A percentile compares a stretch with the other conserved stretches of the same genome.
Conservation (phyloP, 2,797 vertebrate genomes). For the Carapus acus region DNA sequence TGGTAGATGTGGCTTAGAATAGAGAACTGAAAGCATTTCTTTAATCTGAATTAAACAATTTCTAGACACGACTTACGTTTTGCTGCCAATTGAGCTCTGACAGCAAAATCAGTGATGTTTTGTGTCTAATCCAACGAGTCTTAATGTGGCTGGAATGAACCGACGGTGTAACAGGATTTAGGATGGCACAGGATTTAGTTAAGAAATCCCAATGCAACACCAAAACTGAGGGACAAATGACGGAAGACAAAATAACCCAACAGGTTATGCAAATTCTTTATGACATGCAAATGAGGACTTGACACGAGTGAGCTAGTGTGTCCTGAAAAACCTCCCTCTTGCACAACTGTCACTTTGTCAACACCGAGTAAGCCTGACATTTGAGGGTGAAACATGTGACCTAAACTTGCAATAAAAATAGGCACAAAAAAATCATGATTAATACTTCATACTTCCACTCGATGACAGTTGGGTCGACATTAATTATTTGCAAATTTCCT, state of each 20-base stretch:
- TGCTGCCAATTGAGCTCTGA: slow-evolving; percentile 43
- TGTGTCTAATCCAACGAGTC: slow-evolving; percentile 44
- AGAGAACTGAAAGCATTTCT: slow-evolving; percentile 46
- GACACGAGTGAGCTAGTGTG: slow-evolving; percentile 42
- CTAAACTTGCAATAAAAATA: too few species aligned
- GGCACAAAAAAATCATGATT: too few species aligned
- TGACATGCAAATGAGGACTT: slow-evolving; percentile 44
- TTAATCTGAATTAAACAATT: slow-evolving; percentile 55
- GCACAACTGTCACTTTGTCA: slow-evolving; percentile 53
- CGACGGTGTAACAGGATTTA: slow-evolving; percentile 48
- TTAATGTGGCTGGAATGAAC: slow-evolving; percentile 54
- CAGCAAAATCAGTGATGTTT: slow-evolving; percentile 48
- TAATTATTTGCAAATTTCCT: too few species aligned
- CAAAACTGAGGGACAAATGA: slow-evolving; percentile 46
- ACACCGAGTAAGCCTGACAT: too few species aligned
- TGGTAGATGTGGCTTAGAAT: slow-evolving; percentile 50
- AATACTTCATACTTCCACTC: too few species aligned
- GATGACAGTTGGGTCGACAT: too few species aligned
- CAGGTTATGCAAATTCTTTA: slow-evolving; percentile 22
- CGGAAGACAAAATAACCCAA: slow-evolving; percentile 59
- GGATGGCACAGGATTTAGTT: slow-evolving; percentile 44
- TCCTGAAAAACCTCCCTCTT: slow-evolving; percentile 42
- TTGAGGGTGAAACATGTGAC: too few species aligned
- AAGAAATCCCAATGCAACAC: slow-evolving; percentile 48
- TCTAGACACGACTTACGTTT: slow-evolving; percentile 53